A percentile compares a stretch with the other conserved stretches of the same genome.
These are phyloP conservation scores for Blastomussa wellsi DNA, from an alignment of 92 coral and sea anemone species.

Conservation along the genomic window DNA sequence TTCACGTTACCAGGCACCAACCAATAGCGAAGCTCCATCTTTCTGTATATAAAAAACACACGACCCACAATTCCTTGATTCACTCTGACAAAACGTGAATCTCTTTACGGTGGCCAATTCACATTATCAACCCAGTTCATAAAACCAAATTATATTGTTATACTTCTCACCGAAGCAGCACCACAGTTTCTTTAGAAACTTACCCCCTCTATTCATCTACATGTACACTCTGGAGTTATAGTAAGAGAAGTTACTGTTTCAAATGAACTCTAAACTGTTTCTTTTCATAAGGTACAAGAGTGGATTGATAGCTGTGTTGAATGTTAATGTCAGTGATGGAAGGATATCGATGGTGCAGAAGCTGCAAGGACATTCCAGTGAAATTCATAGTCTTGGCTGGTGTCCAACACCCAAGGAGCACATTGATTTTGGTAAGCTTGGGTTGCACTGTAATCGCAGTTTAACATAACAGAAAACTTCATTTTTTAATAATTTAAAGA, in stretches of 20 bases:
- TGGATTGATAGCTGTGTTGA: conserved; percentile 82
- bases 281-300: conserved; percentile 71
- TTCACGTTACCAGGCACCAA: no score
- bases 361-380: conserved; percentile 89
- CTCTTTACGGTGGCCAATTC: no score
- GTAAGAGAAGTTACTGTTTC: neutral
- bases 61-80: no score
- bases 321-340: conserved; percentile 52
- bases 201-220: no score
- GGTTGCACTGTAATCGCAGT: no score
- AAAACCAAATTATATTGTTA: no score
- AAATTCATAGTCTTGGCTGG: conserved; percentile 89
- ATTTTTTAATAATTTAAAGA: neutral
- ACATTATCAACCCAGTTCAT: no score
- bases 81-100: no score
- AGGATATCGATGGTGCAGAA: conserved; percentile 51
- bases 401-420: conserved; percentile 73
- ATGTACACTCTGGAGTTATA: neutral
- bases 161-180: no score
- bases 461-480: neutral
- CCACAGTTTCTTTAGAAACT: neutral
- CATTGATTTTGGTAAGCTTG: conserved; percentile 71
- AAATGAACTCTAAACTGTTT: neutral
- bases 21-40: no score
- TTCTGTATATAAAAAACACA: no score